phyloP scores from a whole-genome alignment of 2,797 vertebrate species.

The Notoglanidium macrostoma region DNA sequence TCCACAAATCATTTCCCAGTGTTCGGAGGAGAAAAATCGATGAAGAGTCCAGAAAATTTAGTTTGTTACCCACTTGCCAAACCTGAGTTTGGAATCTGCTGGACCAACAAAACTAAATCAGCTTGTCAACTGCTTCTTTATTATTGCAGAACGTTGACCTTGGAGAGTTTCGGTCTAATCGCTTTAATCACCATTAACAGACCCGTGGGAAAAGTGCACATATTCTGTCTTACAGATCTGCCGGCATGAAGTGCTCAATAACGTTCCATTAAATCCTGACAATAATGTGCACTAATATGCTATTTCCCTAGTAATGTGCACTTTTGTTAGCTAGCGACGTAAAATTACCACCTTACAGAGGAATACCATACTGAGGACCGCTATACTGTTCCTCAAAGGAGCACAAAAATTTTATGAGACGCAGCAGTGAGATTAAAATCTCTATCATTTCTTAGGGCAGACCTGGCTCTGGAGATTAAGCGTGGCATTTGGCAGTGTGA shows the following conservation, averaged over 20 bases:
- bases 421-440: constrained; percentile 51
- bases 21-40: constrained; percentile 60
- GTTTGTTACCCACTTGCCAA: constrained; percentile 62
- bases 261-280: constrained; percentile 19
- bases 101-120: constrained; percentile 55
- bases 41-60: constrained; percentile 61
- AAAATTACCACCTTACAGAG: constrained; percentile 57
- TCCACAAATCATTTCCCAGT: constrained; percentile 70
- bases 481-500: constrained; percentile 64
- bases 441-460: constrained; percentile 63
- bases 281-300: not conserved
- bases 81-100: constrained; percentile 56
- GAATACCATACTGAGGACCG: constrained; percentile 51
- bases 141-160: constrained; percentile 51
- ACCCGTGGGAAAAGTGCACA: constrained; percentile 20
- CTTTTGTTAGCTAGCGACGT: constrained; percentile 56
- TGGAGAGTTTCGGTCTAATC: constrained; percentile 44
- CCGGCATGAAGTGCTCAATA: constrained; percentile 17
- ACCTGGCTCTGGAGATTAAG: constrained; percentile 68
- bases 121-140: constrained; percentile 53
- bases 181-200: constrained; percentile 46
- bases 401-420: constrained; percentile 61
- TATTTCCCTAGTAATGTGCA: constrained; percentile 47
- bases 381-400: constrained; percentile 61
- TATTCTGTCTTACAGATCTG: constrained; percentile 1